Conservation (phyloP, 2,797 vertebrate species). For the Sebastes baramenuke region DNA sequence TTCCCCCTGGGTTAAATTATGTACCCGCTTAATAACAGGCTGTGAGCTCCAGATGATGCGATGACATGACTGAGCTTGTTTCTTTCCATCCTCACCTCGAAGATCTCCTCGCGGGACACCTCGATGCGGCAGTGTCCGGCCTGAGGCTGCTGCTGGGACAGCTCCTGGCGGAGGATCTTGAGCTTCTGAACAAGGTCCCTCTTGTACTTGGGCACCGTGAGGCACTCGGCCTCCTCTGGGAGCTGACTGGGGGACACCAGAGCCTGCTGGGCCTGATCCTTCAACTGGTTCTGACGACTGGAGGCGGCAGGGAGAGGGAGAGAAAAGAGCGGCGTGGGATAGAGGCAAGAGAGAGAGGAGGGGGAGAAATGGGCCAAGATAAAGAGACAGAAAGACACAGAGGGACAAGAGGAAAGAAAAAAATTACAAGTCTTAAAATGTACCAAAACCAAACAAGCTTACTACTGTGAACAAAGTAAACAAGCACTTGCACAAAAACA, state of each 20-base stretch:
- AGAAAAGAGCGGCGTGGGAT: slow-evolving; percentile 55
- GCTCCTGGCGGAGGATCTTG: slow-evolving; percentile 94
- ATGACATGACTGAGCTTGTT: slow-evolving; percentile 14
- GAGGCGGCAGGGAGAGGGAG: neutral
- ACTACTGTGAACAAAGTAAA: slow-evolving; percentile 22
- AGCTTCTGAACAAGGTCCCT: slow-evolving; percentile 95
- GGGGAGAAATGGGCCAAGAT: neutral
- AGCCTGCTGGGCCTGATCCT: slow-evolving; percentile 90
- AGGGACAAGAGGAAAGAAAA: neutral
- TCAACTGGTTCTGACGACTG: slow-evolving; percentile 92
- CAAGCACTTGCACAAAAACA: slow-evolving; percentile 22
- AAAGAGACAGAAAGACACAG: slow-evolving; percentile 5
- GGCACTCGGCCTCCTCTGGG: slow-evolving; percentile 92
- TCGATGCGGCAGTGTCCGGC: slow-evolving; percentile 97
- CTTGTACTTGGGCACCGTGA: slow-evolving; percentile 95
- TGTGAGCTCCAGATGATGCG: neutral
- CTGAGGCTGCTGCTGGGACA: slow-evolving; percentile 95
- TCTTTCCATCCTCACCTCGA: slow-evolving; percentile 85
- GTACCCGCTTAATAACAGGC: slow-evolving; percentile 5
- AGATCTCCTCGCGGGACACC: slow-evolving; percentile 97
- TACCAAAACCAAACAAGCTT: slow-evolving; percentile 11
- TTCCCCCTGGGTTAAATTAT: slow-evolving; percentile 17
- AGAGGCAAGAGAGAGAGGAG: neutral
- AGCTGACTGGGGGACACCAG: slow-evolving; percentile 89
- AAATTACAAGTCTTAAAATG: neutral